Conservation (phyloP, 2,113 vertebrate genomes). For the Apistogramma diplotaenia region DNA sequence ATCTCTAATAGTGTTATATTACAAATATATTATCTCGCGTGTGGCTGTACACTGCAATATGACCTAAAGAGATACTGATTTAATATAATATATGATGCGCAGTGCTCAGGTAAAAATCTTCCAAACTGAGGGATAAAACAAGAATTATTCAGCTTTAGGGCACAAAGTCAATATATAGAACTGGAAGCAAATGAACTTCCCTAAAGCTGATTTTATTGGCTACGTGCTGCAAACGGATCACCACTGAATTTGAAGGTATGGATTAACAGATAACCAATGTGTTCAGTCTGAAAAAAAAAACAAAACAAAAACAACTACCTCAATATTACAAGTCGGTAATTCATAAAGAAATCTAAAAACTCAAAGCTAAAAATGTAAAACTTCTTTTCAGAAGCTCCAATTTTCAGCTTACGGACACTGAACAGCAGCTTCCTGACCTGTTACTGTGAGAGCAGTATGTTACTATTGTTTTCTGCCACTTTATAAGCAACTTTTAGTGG, state of each 20-base stretch:
- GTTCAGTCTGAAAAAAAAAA: not conserved
- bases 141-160: not conserved
- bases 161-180: not conserved
- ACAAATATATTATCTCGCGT: slow-evolving; percentile 10
- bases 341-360: not conserved
- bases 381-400: not conserved
- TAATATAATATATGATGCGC: not conserved
- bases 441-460: not conserved
- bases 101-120: not conserved
- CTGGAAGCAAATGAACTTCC: not conserved
- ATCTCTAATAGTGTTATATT: slow-evolving; percentile 16
- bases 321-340: not conserved
- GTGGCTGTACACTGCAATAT: not conserved
- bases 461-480: not conserved
- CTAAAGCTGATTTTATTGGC: not conserved
- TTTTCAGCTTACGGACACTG: not conserved
- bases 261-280: not conserved
- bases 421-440: not conserved
- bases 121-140: not conserved
- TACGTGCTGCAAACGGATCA: not conserved
- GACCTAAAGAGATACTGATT: slow-evolving; percentile 18
- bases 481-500: not conserved
- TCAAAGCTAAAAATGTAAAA: accelerated
- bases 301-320: too few species aligned
- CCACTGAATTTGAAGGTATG: not conserved